These are phyloP conservation scores for Larimichthys crocea DNA, from an alignment of 2,113 vertebrate genomes.

Conservation along the genomic window DNA sequence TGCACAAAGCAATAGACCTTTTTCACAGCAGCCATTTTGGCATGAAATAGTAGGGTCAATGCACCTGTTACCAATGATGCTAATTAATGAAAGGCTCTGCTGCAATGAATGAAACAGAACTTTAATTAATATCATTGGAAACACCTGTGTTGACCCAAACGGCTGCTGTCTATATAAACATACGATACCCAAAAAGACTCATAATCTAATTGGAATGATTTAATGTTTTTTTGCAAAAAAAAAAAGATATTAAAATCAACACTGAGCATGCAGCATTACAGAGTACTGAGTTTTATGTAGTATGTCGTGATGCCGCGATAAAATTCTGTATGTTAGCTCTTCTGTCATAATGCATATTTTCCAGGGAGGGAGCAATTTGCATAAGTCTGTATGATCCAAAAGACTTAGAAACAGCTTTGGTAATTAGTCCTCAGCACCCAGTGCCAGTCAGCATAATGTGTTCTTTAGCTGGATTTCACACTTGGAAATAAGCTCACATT, in stretches of 20 bases:
- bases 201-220: not conserved
- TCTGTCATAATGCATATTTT: slow-evolving; percentile 23
- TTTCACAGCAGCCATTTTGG: too few relatives aligned
- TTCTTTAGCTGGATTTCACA: slow-evolving; percentile 63
- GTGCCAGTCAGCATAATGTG: slow-evolving; percentile 44
- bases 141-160: too few relatives aligned
- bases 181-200: not conserved
- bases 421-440: slow-evolving; percentile 29
- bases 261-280: not conserved
- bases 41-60: too few relatives aligned
- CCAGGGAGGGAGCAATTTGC: slow-evolving; percentile 5
- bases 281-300: not conserved
- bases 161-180: not conserved
- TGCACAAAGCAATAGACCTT: not conserved
- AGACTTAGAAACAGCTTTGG: slow-evolving; percentile 37
- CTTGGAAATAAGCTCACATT: slow-evolving; percentile 63
- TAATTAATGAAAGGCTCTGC: too few relatives aligned
- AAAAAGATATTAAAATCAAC: not conserved
- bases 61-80: too few relatives aligned
- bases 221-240: not conserved
- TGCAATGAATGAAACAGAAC: too few relatives aligned
- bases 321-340: not conserved
- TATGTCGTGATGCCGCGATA: not conserved
- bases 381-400: slow-evolving; percentile 33
- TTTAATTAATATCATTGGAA: too few relatives aligned